Conservation (phyloP, 2,797 vertebrate genomes). For the Xenentodon cancila region DNA sequence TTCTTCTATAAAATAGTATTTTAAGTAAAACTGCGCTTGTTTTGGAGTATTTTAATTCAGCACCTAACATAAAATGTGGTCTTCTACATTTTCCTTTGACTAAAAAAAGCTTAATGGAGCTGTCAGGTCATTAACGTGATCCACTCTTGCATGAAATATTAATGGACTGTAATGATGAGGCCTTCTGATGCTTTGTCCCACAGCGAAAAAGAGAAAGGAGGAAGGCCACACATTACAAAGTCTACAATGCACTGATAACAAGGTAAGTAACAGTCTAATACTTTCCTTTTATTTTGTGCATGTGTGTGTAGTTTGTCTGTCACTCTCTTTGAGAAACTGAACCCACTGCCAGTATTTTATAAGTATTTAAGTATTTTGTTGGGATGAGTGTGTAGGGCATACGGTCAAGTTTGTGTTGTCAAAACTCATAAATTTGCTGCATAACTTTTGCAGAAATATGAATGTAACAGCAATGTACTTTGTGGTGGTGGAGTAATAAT, state of each 20-base stretch:
- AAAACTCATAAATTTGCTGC: constrained; percentile 33
- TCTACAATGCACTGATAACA: constrained; percentile 73
- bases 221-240: constrained; percentile 55
- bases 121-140: constrained; percentile 46
- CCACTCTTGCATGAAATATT: constrained; percentile 57
- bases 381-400: constrained; percentile 22
- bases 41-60: constrained; percentile 16
- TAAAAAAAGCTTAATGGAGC: constrained; percentile 40
- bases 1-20: background rate
- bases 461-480: background rate
- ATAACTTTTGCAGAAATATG: constrained; percentile 6
- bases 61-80: constrained; percentile 28
- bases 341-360: constrained; percentile 22
- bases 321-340: constrained; percentile 2
- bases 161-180: constrained; percentile 64
- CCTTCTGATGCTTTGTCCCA: constrained; percentile 52
- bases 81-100: constrained; percentile 34
- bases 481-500: background rate
- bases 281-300: constrained; percentile 28
- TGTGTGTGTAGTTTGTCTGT: constrained; percentile 19
- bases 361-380: background rate
- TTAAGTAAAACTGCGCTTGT: background rate
- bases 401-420: constrained; percentile 24
- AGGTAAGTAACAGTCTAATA: constrained; percentile 51
- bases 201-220: constrained; percentile 46